Conservation (phyloP, 2,888 invertebrate genomes). For the Drosophila aldrichi region DNA sequence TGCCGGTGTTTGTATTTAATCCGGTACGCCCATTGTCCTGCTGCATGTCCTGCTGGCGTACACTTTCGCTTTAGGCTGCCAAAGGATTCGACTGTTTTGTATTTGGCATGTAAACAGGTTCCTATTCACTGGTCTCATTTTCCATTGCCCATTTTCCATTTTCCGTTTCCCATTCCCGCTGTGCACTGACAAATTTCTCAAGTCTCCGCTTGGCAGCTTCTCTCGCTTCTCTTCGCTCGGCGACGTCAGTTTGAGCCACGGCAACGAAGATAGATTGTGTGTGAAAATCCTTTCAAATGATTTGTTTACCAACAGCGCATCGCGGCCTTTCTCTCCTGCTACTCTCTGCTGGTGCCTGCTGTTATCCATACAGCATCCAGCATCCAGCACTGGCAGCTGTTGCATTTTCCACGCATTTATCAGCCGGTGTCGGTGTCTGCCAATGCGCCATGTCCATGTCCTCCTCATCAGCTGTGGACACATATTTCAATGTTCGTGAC, state of each 20-base stretch:
- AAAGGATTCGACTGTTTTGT: slow-evolving; percentile 49
- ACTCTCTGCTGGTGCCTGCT: slow-evolving; percentile 36
- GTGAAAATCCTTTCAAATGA: slow-evolving; percentile 81
- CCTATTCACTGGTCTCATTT: slow-evolving; percentile 10
- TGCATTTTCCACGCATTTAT: slow-evolving; percentile 82
- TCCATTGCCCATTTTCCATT: slow-evolving; percentile 25
- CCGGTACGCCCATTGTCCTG: slow-evolving; percentile 41
- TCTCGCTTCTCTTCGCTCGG: slow-evolving; percentile 9
- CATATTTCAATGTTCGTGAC: slow-evolving; percentile 80
- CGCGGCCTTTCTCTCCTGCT: slow-evolving; percentile 47
- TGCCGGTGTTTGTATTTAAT: slow-evolving; percentile 56
- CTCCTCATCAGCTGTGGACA: slow-evolving; percentile 73
- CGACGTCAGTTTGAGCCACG: slow-evolving; percentile 39
- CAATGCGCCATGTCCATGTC: slow-evolving; percentile 66
- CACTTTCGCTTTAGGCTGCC: slow-evolving; percentile 62
- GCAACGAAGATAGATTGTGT: slow-evolving; percentile 79
- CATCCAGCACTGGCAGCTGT: slow-evolving; percentile 77
- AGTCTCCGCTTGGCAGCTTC: slow-evolving; percentile 44
- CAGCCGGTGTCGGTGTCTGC: slow-evolving; percentile 66
- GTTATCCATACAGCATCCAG: slow-evolving; percentile 53
- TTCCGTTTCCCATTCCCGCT: slow-evolving; percentile 42
- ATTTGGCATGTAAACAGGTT: slow-evolving; percentile 53
- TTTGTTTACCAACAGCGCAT: slow-evolving; percentile 76
- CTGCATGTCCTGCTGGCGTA: slow-evolving; percentile 42
- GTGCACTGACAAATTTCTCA: slow-evolving; percentile 61